Conservation (phyloP, 1,140 invertebrate species). For the Thaumatotibia leucotreta region DNA sequence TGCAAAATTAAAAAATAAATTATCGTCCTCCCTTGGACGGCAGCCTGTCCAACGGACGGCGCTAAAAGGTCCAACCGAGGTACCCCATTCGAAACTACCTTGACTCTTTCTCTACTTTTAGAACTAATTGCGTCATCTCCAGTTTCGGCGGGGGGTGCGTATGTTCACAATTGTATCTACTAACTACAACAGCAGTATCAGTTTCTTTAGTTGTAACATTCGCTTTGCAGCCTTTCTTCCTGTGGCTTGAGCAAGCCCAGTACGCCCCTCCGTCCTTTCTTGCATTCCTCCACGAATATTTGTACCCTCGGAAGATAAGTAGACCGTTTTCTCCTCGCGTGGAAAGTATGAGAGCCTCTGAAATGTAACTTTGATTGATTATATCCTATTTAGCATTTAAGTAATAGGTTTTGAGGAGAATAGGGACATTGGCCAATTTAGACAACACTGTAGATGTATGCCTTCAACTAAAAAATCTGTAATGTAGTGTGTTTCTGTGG, state of each 20-base stretch:
- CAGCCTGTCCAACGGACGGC: too few species aligned
- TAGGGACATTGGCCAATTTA: too few species aligned
- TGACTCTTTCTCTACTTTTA: not conserved
- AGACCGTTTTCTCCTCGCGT: constrained; percentile 35
- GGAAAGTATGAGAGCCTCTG: constrained; percentile 47
- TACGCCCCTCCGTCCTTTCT: constrained; percentile 44
- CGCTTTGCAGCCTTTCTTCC: constrained; percentile 53
- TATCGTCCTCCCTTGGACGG: too few species aligned
- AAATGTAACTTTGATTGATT: too few species aligned
- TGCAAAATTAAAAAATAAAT: too few species aligned
- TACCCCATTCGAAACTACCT: not conserved
- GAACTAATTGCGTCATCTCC: constrained; percentile 20
- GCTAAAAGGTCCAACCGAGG: too few species aligned
- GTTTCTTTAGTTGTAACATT: constrained; percentile 42
- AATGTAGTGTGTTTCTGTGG: too few species aligned
- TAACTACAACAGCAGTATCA: constrained; percentile 26
- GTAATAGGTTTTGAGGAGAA: too few species aligned
- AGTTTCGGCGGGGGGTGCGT: constrained; percentile 41
- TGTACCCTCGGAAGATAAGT: constrained; percentile 42
- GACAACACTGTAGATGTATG: too few species aligned
- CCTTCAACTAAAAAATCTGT: too few species aligned
- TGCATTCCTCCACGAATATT: constrained; percentile 43
- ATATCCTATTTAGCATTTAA: too few species aligned
- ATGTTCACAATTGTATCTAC: constrained; percentile 29
- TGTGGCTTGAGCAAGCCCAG: constrained; percentile 57